Percentiles rank a stretch among this genome's conserved stretches.
phyloP scores from a whole-genome alignment of 1,140 invertebrate species.

The Drosophila setifemur region DNA sequence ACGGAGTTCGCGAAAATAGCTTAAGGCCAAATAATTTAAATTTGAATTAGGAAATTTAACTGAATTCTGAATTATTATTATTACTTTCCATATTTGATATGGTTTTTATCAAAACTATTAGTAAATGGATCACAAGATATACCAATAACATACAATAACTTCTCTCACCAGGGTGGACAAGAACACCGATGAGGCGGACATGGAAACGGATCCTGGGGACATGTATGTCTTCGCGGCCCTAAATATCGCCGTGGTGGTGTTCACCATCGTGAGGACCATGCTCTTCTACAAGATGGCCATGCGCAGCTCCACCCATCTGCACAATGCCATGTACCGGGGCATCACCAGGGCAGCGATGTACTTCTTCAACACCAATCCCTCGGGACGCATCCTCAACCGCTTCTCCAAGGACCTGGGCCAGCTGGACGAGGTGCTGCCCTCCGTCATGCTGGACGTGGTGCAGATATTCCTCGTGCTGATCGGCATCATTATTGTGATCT shows the following conservation, averaged over 20 bases:
- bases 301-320: slow-evolving; percentile 45
- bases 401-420: slow-evolving; percentile 90
- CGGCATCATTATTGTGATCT: slow-evolving; percentile 87
- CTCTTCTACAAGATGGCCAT: slow-evolving; percentile 59
- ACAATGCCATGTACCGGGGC: slow-evolving; percentile 54
- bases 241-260: slow-evolving; percentile 55
- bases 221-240: slow-evolving; percentile 49
- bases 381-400: slow-evolving; percentile 88
- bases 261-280: slow-evolving; percentile 39
- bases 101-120: too few species aligned
- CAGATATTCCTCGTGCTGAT: slow-evolving; percentile 86
- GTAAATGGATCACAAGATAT: too few species aligned
- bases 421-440: slow-evolving; percentile 94
- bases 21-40: too few species aligned
- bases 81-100: too few species aligned
- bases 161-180: slow-evolving; percentile 42
- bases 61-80: too few species aligned
- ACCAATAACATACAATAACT: too few species aligned
- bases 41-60: too few species aligned
- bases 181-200: slow-evolving; percentile 14
- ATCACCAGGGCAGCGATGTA: slow-evolving; percentile 85
- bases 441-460: slow-evolving; percentile 89
- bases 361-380: slow-evolving; percentile 91
- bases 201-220: slow-evolving; percentile 20
- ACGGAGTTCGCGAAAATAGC: too few species aligned